A percentile compares a stretch with the other conserved stretches of the same genome.
These are phyloP conservation scores for Arge pagana DNA, from an alignment of 2,888 invertebrate genomes.

Conservation along the genomic window DNA sequence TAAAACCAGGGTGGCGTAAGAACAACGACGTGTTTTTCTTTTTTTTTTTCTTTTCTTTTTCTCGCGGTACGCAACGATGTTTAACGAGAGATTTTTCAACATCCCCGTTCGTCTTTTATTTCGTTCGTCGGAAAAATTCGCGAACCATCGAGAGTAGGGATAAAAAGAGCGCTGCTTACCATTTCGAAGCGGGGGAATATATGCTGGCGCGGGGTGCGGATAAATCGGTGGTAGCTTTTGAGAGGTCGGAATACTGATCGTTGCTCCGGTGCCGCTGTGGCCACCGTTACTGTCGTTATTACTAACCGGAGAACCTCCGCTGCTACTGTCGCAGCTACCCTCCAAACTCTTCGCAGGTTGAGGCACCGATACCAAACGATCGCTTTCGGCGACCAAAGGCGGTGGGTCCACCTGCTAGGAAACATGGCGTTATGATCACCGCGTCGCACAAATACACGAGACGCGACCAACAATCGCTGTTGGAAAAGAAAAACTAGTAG, in stretches of 20 bases:
- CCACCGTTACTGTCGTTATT: slow-evolving; percentile 47
- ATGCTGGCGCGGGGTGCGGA: slow-evolving; percentile 52
- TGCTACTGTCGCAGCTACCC: slow-evolving; percentile 65
- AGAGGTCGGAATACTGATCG: slow-evolving; percentile 53
- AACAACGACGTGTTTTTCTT: too few species aligned
- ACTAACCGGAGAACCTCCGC: slow-evolving; percentile 64
- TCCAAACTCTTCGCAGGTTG: slow-evolving; percentile 45
- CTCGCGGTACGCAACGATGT: too few species aligned
- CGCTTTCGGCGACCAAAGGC: slow-evolving; percentile 33
- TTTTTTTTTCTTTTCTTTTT: too few species aligned
- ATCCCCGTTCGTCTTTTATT: too few species aligned
- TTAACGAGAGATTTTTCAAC: too few species aligned
- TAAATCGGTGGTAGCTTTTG: slow-evolving; percentile 59
- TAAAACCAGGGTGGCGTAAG: too few species aligned
- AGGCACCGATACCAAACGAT: slow-evolving; percentile 33
- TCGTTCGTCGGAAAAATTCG: too few species aligned
- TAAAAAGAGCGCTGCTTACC: slow-evolving; percentile 30
- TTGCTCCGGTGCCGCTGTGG: slow-evolving; percentile 44
- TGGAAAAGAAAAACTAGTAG: too few species aligned
- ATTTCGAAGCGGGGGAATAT: slow-evolving; percentile 31
- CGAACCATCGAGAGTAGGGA: too few species aligned
- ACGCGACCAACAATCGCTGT: too few species aligned
- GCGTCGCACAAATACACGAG: too few species aligned
- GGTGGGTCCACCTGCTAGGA: slow-evolving; percentile 41
- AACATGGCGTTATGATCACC: slow-evolving; percentile 31